phyloP scores from a whole-genome alignment of 2,113 vertebrate species.

The Cinclus cinclus region DNA sequence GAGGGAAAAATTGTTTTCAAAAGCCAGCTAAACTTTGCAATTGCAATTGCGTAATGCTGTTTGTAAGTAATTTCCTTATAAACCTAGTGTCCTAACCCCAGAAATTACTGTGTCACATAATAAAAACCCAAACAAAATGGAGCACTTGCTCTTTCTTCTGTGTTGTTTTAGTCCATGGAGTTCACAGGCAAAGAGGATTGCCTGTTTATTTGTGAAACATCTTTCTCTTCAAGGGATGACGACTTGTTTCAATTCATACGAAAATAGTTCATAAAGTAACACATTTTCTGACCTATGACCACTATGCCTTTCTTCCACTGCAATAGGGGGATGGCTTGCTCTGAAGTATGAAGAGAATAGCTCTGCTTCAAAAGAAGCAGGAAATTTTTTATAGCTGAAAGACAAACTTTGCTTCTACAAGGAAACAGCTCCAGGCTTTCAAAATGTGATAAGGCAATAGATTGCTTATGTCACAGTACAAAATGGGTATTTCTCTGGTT shows the following conservation, averaged over 20 bases:
- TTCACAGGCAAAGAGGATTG: background rate
- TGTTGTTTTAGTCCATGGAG: background rate
- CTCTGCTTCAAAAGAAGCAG: background rate
- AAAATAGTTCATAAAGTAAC: background rate
- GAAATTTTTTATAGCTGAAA: background rate
- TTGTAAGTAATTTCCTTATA: background rate
- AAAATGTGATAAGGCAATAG: background rate
- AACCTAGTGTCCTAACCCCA: background rate
- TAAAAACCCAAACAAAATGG: background rate
- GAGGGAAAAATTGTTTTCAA: background rate
- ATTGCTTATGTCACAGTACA: background rate
- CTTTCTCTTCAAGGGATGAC: background rate
- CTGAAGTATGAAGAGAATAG: background rate
- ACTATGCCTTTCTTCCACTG: background rate
- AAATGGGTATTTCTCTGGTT: background rate
- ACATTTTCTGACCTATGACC: background rate
- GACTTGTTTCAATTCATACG: background rate
- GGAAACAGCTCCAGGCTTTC: background rate
- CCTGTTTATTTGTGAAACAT: background rate
- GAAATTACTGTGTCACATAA: background rate
- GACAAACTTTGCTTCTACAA: background rate
- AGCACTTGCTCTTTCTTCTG: background rate
- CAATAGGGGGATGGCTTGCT: background rate
- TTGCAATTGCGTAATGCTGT: background rate
- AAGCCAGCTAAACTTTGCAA: background rate